phyloP scores from a whole-genome alignment of 2,113 vertebrate genomes.

The Gobio gobio region DNA sequence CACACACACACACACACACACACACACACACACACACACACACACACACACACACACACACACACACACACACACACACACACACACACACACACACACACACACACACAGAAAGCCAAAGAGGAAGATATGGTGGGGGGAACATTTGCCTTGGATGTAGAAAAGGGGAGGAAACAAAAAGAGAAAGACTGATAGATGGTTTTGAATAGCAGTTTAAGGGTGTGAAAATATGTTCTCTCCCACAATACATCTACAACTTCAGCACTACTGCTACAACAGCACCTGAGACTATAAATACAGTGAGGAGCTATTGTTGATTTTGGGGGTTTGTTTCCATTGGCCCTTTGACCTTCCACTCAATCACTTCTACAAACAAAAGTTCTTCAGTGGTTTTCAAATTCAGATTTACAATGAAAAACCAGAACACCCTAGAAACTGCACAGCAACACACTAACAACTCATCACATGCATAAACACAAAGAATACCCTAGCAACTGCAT shows the following conservation, averaged over 20 bases:
- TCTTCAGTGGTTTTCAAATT: background rate
- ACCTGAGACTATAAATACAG: conserved; percentile 25
- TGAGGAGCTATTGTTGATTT: background rate
- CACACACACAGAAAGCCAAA: background rate
- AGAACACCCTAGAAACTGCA: background rate
- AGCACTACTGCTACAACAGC: background rate
- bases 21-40: background rate
- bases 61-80: background rate
- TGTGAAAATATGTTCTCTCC: conserved; percentile 20
- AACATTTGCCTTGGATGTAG: conserved; percentile 22
- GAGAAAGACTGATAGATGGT: conserved; percentile 56
- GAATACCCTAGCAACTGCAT: background rate
- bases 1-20: background rate
- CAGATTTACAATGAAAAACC: background rate
- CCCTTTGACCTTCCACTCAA: conserved; percentile 12
- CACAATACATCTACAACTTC: conserved; percentile 18
- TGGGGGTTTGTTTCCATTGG: background rate
- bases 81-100: background rate
- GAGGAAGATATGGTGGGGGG: background rate
- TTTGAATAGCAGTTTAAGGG: conserved; percentile 63
- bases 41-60: background rate
- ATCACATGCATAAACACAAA: background rate
- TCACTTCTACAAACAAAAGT: background rate
- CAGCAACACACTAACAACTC: background rate
- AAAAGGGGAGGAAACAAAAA: conserved; percentile 2